Percentiles rank a stretch among this genome's conserved stretches.
Evolutionary conservation across 2,888 invertebrate species (phyloP).

Genomic region (Arrhopalites spinosus): DNA sequence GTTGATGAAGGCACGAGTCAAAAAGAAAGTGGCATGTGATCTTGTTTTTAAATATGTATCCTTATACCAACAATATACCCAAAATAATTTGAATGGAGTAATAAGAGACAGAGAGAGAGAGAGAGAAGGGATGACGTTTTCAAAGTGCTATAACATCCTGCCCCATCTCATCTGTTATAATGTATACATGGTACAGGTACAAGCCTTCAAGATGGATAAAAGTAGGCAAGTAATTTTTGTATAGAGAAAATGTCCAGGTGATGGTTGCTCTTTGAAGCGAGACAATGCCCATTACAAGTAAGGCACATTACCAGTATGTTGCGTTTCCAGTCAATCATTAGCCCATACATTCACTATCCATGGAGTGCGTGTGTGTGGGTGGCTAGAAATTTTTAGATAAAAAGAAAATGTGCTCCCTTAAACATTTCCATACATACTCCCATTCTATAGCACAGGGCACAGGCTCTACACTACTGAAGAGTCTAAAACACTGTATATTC

Average conservation of each 20-base stretch:
- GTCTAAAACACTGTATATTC: background rate
- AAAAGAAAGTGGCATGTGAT: slow-evolving; percentile 19
- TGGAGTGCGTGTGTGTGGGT: background rate
- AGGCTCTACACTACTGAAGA: too few species aligned
- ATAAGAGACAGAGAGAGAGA: too few species aligned
- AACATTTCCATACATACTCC: background rate
- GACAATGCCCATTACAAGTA: slow-evolving; percentile 31
- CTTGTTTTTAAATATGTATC: background rate
- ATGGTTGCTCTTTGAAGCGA: slow-evolving; percentile 38
- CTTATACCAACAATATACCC: background rate
- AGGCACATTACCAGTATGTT: slow-evolving; percentile 32
- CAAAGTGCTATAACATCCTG: too few species aligned
- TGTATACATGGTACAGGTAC: too few species aligned
- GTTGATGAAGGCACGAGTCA: slow-evolving; percentile 41
- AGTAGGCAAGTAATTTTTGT: too few species aligned
- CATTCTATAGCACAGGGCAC: too few species aligned
- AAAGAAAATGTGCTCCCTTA: slow-evolving; percentile 4
- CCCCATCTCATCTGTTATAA: too few species aligned
- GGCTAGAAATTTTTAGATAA: background rate
- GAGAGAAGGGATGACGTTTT: too few species aligned
- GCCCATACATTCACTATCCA: background rate
- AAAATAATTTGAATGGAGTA: background rate
- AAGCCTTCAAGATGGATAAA: too few species aligned
- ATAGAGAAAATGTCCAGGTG: slow-evolving; percentile 31
- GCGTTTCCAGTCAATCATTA: slow-evolving; percentile 29